Evolutionary conservation across 2,888 invertebrate species (phyloP).

Genomic region (Platycheirus albimanus): DNA sequence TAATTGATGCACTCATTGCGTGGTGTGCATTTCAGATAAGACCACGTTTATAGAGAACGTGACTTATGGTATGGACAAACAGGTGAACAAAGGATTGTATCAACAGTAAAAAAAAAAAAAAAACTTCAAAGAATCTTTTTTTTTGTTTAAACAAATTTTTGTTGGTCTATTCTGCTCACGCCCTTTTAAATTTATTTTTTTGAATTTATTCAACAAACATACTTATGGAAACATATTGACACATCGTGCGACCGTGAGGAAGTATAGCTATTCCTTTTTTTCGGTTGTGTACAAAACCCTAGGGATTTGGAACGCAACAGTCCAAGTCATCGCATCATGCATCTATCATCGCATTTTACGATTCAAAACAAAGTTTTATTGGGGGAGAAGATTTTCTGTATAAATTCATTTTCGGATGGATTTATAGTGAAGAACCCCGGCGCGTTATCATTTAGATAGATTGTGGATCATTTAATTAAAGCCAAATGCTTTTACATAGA

Average conservation of each 20-base stretch:
- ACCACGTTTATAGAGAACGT: neutral
- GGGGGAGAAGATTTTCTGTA: neutral
- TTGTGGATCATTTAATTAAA: conserved; percentile 61
- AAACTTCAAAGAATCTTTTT: conserved; percentile 47
- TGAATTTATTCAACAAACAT: conserved; percentile 27
- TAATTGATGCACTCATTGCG: conserved; percentile 42
- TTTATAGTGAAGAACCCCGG: conserved; percentile 26
- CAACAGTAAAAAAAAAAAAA: conserved; percentile 7
- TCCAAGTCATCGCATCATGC: conserved; percentile 18
- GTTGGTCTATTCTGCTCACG: conserved; percentile 35
- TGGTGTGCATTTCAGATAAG: conserved; percentile 36
- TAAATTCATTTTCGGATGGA: conserved; percentile 15
- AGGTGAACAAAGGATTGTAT: conserved; percentile 38
- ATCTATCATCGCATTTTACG: conserved; percentile 42
- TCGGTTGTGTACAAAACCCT: neutral
- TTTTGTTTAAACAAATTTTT: conserved; percentile 32
- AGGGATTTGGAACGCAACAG: neutral
- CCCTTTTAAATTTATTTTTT: conserved; percentile 20
- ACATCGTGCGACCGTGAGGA: conserved; percentile 29
- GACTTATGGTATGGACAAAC: conserved; percentile 21
- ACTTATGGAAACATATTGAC: conserved; percentile 54
- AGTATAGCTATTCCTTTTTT: conserved; percentile 8
- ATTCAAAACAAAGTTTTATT: neutral
- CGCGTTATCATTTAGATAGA: conserved; percentile 40
- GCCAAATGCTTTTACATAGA: conserved; percentile 12